phyloP scores from a whole-genome alignment of 1,140 invertebrate species.

The Cyclargus thomasi region DNA sequence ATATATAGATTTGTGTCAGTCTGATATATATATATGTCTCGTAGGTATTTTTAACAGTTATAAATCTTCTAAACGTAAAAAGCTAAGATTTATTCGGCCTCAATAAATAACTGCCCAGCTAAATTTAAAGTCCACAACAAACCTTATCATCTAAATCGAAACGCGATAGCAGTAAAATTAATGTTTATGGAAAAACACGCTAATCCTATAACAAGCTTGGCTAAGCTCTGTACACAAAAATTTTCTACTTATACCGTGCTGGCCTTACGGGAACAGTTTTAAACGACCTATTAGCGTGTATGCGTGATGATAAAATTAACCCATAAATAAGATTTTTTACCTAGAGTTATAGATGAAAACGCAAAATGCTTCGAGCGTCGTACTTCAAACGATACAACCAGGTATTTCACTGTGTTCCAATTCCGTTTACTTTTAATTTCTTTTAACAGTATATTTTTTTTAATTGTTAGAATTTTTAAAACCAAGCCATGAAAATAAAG shows the following conservation, averaged over 20 bases:
- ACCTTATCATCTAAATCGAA: not conserved
- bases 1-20: too few relatives aligned
- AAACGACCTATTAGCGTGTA: not conserved
- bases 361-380: constrained; percentile 55
- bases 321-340: not conserved
- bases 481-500: too few relatives aligned
- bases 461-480: too few relatives aligned
- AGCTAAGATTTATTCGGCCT: not conserved
- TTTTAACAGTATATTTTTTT: too few relatives aligned
- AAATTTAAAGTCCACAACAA: not conserved
- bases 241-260: constrained; percentile 14
- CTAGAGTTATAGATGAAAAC: not conserved
- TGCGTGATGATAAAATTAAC: not conserved
- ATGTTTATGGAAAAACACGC: constrained; percentile 14
- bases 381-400: constrained; percentile 57
- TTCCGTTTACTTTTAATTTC: too few relatives aligned
- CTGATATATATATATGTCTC: too few relatives aligned
- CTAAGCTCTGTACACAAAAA: constrained; percentile 21
- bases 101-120: not conserved
- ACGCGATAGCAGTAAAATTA: constrained; percentile 10
- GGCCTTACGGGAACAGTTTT: not conserved
- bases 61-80: not conserved
- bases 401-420: constrained; percentile 29
- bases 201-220: constrained; percentile 9
- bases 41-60: too few relatives aligned